Evolutionary conservation across 2,797 vertebrate genomes (phyloP).

Genomic region (Alcedo quadribrachys): DNA sequence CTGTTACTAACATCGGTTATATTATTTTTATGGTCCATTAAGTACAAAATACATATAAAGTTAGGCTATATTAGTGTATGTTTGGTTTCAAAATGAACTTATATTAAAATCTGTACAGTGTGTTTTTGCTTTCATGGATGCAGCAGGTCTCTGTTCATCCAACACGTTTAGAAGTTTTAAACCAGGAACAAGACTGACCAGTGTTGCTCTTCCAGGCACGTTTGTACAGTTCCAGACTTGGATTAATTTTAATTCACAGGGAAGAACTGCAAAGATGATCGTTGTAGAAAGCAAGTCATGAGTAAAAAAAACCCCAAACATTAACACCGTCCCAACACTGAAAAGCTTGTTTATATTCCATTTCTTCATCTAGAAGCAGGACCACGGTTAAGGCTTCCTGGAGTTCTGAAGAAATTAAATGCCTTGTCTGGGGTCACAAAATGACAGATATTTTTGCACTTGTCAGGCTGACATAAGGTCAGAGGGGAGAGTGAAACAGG

Average conservation of each 20-base stretch:
- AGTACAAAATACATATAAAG: background rate
- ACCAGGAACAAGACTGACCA: background rate
- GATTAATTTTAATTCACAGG: background rate
- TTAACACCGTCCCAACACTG: background rate
- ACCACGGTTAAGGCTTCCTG: background rate
- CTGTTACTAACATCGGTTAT: background rate
- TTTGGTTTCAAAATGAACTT: background rate
- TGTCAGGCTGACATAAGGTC: background rate
- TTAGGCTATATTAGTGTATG: background rate
- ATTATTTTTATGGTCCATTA: background rate
- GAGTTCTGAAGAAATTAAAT: background rate
- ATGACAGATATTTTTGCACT: background rate
- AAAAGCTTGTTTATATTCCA: background rate
- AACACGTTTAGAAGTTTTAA: background rate
- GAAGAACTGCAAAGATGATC: background rate
- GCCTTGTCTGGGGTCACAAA: background rate
- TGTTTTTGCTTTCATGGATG: background rate
- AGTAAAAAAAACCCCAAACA: background rate
- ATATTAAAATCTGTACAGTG: background rate
- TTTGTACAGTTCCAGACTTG: background rate
- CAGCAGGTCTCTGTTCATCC: background rate
- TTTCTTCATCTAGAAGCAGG: background rate
- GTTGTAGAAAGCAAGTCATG: background rate
- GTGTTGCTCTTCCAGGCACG: background rate
- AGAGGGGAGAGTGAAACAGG: background rate